Evolutionary conservation across 2,113 vertebrate genomes (phyloP).

Genomic region (Tonatia bakeri): DNA sequence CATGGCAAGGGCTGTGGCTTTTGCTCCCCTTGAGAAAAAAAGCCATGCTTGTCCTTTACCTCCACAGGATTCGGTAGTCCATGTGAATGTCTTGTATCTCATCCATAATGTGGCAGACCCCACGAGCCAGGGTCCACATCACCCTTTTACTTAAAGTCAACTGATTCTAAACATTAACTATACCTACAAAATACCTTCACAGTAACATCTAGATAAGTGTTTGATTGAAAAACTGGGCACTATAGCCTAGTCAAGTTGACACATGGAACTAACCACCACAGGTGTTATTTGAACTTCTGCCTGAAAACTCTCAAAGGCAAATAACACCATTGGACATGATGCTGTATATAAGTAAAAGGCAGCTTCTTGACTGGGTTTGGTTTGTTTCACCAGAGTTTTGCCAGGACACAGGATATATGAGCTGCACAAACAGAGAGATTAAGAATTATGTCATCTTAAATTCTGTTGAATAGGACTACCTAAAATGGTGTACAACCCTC

Average conservation of each 20-base stretch:
- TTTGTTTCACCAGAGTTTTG: background rate
- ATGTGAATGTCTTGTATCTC: too few species aligned
- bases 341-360: too few species aligned
- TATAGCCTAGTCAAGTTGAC: fast-evolving
- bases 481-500: fast-evolving
- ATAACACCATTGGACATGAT: fast-evolving
- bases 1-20: too few species aligned
- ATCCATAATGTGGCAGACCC: too few species aligned
- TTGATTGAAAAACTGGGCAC: background rate
- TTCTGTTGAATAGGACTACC: background rate
- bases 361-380: fast-evolving
- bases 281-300: background rate
- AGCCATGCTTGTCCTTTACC: too few species aligned
- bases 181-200: background rate
- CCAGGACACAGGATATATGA: background rate
- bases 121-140: too few species aligned
- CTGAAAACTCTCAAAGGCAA: background rate
- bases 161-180: background rate
- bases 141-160: background rate
- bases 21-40: too few species aligned
- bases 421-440: background rate
- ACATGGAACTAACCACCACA: background rate
- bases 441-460: background rate
- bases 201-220: background rate
- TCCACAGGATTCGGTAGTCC: too few species aligned